Evolutionary conservation across 2,113 vertebrate species (phyloP), one percentile per base, ranked within the genome.

Genomic region (Laticauda laticaudata): DNA sequence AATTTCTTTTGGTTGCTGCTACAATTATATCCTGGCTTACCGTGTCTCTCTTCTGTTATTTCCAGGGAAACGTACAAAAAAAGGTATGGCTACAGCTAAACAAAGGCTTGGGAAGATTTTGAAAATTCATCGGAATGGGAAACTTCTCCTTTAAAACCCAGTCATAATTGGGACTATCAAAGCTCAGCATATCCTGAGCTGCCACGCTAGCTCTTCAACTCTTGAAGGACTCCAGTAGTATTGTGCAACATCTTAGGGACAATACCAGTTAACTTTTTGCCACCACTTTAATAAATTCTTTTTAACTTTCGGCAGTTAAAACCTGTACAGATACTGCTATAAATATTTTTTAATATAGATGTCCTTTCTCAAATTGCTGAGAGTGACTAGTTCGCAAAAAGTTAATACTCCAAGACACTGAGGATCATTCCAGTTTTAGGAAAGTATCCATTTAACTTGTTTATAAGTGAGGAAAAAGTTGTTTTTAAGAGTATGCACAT

Each of bases 41-140:
- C 7, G 2, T 0, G 5, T 6, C 15, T 51, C 26, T 85, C 94
- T 87, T 94, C n/a, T 94, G 95, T 18, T 95, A 94, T 90, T 96
- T 96, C 26, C 97, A 99, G 99, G 99, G 85, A 99, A 99, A 98
- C 98, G 99, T 97, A 98, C 99, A 98, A 99, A 99, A 98, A 99
- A 99, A 98, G 99, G 99, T 97, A 99, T 99, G 99, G 99, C 99
- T 57, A 99, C 99, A 24, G 99, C 99, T 97, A 99, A 99, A 98
- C 99, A 99, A 98, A 99, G 99, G 98, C 99, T 99, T 91, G 99
- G 99, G 97, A 99, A 99, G 98, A 99, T 99, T 97, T 97, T 99
- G 98, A 99, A 99, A 98, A 99, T 99, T 96, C 99, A 99, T 97
- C 98, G 99, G 97, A 99, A 99, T 0, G 99, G 99, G 94, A 99